Conservation (phyloP, 2,888 invertebrate genomes). For the Graphium colonna region DNA sequence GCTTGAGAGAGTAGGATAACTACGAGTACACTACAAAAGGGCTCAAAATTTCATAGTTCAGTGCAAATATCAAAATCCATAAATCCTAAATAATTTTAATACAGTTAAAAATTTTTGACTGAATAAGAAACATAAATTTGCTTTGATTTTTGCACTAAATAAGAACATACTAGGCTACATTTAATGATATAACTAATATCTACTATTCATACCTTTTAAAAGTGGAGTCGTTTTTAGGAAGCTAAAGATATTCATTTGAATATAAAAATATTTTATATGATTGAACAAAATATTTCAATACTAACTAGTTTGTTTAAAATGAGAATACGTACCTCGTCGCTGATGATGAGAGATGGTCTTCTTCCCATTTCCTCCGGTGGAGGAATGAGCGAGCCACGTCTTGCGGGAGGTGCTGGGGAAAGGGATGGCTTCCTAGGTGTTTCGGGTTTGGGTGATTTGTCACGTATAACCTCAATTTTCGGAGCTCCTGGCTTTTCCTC, state of each 20-base stretch:
- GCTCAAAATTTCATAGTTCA: slow-evolving; percentile 26
- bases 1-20: slow-evolving; percentile 73
- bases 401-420: slow-evolving; percentile 76
- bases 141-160: slow-evolving; percentile 26
- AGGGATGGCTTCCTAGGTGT: slow-evolving; percentile 86
- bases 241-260: slow-evolving; percentile 26
- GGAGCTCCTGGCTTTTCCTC: slow-evolving; percentile 82
- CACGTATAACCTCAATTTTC: slow-evolving; percentile 92
- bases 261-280: slow-evolving; percentile 21
- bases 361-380: slow-evolving; percentile 93
- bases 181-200: slow-evolving; percentile 46
- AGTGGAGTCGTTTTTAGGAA: slow-evolving; percentile 42
- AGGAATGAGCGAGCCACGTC: slow-evolving; percentile 92
- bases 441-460: slow-evolving; percentile 85
- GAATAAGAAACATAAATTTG: background rate
- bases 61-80: slow-evolving; percentile 24
- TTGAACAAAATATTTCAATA: background rate
- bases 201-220: slow-evolving; percentile 58
- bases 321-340: slow-evolving; percentile 90
- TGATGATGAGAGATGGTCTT: slow-evolving; percentile 93
- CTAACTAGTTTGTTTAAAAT: slow-evolving; percentile 23
- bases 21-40: slow-evolving; percentile 42
- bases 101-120: background rate
- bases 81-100: background rate
- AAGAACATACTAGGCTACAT: slow-evolving; percentile 37